Evolutionary conservation across 2,113 vertebrate genomes (phyloP).

Genomic region (Rhinolophus sinicus): DNA sequence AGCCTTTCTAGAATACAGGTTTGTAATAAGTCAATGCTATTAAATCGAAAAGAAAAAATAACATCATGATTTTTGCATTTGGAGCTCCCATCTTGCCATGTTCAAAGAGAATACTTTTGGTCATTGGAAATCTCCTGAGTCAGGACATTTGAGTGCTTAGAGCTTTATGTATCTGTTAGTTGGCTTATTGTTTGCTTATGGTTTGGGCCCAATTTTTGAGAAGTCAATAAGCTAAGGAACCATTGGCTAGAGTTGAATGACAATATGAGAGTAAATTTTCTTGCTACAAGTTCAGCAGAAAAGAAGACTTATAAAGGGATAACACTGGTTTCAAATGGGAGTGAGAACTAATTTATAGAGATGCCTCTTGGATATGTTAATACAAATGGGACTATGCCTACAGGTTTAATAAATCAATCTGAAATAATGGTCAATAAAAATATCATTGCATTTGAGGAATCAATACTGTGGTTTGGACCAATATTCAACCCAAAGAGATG

Average conservation of each 20-base stretch:
- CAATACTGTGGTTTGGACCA: not conserved
- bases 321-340: not conserved
- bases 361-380: not conserved
- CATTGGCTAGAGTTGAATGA: not conserved
- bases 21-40: not conserved
- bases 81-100: not conserved
- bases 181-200: not conserved
- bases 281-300: not conserved
- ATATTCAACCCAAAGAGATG: not conserved
- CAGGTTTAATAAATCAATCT: not conserved
- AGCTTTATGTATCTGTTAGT: not conserved
- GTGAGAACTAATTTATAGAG: not conserved
- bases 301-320: not conserved
- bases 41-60: conserved; percentile 28
- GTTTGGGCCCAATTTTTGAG: not conserved
- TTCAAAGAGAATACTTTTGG: conserved; percentile 22
- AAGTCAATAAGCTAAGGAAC: not conserved
- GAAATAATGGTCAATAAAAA: conserved; percentile 8
- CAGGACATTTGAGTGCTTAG: not conserved
- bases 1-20: not conserved
- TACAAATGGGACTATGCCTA: not conserved
- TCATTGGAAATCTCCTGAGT: not conserved
- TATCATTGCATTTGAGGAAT: not conserved
- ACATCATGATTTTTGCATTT: not conserved
- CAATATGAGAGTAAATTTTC: not conserved